These are phyloP conservation scores for Taurulus bubalis DNA, from an alignment of 2,113 vertebrate species.

Conservation along the genomic window DNA sequence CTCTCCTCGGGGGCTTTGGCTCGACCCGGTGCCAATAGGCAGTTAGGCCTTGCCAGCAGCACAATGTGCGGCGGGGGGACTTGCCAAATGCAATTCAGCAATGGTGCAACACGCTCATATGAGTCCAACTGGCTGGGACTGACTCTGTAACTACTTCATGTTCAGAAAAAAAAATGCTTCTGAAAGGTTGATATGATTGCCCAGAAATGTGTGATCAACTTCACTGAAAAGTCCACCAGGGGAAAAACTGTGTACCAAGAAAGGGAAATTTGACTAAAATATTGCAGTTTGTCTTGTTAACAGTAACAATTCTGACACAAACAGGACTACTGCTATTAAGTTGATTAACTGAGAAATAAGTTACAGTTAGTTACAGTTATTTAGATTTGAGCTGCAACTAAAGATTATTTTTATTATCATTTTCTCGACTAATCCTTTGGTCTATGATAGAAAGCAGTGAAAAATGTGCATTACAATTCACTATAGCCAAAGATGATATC, in stretches of 20 bases:
- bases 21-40: constrained; percentile 38
- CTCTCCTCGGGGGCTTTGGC: constrained; percentile 36
- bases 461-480: neutral
- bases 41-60: constrained; percentile 29
- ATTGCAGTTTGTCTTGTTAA: neutral
- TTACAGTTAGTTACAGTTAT: neutral
- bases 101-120: constrained; percentile 22
- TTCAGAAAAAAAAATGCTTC: constrained; percentile 13
- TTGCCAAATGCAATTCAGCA: constrained; percentile 60
- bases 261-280: neutral
- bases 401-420: neutral
- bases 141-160: constrained; percentile 25
- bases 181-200: neutral
- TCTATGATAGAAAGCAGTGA: neutral
- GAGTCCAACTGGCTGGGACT: constrained; percentile 36
- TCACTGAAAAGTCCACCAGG: neutral
- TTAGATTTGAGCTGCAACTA: neutral
- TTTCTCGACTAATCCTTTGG: neutral
- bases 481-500: neutral
- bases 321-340: neutral
- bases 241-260: neutral
- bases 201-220: neutral
- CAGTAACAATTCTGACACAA: neutral
- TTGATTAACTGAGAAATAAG: neutral
- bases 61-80: constrained; percentile 24